Evolutionary conservation across 2,113 vertebrate genomes (phyloP), one percentile per base, ranked within the genome.

Genomic region (Corythaeola cristata): DNA sequence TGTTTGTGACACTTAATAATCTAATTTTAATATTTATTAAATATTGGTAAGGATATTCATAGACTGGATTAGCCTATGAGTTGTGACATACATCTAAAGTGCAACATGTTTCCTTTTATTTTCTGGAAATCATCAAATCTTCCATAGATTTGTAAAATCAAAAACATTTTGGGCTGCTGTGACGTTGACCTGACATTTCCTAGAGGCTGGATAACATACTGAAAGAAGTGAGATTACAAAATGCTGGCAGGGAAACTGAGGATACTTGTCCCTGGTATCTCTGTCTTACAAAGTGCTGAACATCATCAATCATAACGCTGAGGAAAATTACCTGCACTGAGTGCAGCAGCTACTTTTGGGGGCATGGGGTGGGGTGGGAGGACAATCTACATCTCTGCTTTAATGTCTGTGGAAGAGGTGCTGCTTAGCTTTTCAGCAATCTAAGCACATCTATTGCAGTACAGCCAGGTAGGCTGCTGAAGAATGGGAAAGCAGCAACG

Each of bases 341-440:
- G 12, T 62, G 44, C 4, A 77, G 45, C 24, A 77, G 19, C 23
- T 63, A 12, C 20, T 79, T 77, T 59, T 67, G 39, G 39, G 11
- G 10, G 3, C 18, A 50, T 21, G 14, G 6, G 10, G 3, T 0
- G 0, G 15, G 4, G 23, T 6, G 3, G 6, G 27, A 47, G 84
- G 19, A 49, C 19, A 39, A 35, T 11, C 35, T 14, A 22, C 5
- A 1, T 71, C 11, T 86, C 15, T 87, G 8, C 20, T 49, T 85
- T 50, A 19, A 62, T 30, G 15, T 19, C 20, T 0, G 0, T 47
- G 28, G 37, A 92, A 90, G 26, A 60, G 11, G 1, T 76, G 17
- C 7, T 88, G 5, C 28, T 88, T 86, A 59, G 5, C 20, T 45
- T 84, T 63, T 77, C 2, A 5, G 8, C 55, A 63, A 15, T 12